Evolutionary conservation across 2,888 invertebrate genomes (phyloP).

Genomic region (Metacarcinus magister): DNA sequence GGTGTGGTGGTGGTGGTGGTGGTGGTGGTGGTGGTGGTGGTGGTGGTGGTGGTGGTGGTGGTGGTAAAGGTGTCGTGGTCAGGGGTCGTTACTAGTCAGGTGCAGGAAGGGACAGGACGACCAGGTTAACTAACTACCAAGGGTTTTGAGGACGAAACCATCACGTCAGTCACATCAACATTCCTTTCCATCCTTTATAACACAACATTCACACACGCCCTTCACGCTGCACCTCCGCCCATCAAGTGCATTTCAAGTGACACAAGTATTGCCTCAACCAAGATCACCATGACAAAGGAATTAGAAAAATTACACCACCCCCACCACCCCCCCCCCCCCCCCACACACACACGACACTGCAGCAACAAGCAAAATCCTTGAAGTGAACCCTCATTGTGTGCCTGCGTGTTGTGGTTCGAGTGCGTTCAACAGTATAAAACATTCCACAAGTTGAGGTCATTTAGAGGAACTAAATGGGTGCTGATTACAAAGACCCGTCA

Average conservation of each 20-base stretch:
- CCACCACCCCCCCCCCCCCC: too few species aligned
- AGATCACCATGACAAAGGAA: too few species aligned
- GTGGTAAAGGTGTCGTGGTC: background rate
- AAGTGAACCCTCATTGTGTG: background rate
- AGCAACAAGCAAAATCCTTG: background rate
- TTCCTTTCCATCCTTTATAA: background rate
- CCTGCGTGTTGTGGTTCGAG: background rate
- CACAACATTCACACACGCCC: background rate
- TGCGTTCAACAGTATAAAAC: background rate
- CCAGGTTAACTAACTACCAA: background rate
- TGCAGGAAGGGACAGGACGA: background rate
- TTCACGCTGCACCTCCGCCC: too few species aligned
- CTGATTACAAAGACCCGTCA: background rate
- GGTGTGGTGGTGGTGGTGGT: background rate
- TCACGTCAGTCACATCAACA: background rate
- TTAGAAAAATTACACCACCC: too few species aligned
- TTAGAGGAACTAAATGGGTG: background rate
- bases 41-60: background rate
- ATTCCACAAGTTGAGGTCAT: background rate
- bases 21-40: slow-evolving; percentile 19
- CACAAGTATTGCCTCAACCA: background rate
- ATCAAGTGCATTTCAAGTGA: background rate
- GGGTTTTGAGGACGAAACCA: background rate
- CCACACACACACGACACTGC: background rate
- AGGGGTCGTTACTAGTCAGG: background rate